These are phyloP conservation scores for Spheniscus mendiculus DNA, from an alignment of 2,113 vertebrate species.

Conservation along the genomic window DNA sequence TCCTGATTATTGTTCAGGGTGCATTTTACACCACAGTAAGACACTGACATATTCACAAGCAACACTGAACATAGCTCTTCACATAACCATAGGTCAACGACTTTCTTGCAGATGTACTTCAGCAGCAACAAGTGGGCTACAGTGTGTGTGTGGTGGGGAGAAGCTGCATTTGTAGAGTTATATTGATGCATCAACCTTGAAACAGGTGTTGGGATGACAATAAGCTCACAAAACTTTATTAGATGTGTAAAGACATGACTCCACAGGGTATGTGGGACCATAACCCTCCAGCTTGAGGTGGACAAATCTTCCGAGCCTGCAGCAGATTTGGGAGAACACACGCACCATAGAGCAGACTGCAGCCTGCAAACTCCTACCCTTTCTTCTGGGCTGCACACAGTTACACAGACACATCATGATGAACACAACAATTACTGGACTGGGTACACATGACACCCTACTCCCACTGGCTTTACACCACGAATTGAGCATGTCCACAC, in stretches of 20 bases:
- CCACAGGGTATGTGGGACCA: not conserved
- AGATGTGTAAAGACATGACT: not conserved
- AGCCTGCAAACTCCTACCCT: not conserved
- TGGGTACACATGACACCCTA: not conserved
- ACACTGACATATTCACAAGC: not conserved
- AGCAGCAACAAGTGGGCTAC: not conserved
- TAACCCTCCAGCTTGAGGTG: not conserved
- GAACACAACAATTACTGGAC: not conserved
- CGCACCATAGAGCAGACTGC: not conserved
- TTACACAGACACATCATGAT: not conserved
- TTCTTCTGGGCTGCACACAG: not conserved
- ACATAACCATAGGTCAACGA: not conserved
- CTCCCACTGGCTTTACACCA: not conserved
- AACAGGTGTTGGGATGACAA: not conserved
- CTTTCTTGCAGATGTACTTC: not conserved
- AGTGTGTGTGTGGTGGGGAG: not conserved
- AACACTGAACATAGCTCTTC: not conserved
- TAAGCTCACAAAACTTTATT: slow-evolving; percentile 37
- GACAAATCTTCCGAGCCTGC: not conserved
- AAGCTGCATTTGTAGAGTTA: not conserved
- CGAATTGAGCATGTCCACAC: not conserved
- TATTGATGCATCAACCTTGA: not conserved
- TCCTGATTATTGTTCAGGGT: not conserved
- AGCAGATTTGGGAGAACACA: not conserved
- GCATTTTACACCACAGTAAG: not conserved